These are phyloP conservation scores for Naso thynnoides DNA, from an alignment of 2,797 vertebrate species.

Conservation along the genomic window DNA sequence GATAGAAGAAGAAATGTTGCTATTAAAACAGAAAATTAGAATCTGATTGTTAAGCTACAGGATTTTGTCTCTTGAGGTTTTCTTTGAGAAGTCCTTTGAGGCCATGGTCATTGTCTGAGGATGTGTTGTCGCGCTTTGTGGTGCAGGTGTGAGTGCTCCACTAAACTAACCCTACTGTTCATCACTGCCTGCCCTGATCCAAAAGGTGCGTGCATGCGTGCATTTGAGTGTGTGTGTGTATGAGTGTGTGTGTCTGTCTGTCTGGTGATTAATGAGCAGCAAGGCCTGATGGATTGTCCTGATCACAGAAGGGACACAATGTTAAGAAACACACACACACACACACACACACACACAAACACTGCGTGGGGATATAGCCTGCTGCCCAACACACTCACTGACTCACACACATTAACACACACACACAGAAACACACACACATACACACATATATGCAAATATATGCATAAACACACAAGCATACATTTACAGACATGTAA, in stretches of 20 bases:
- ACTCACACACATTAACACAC: conserved; percentile 28
- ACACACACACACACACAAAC: conserved; percentile 87
- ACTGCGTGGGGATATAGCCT: conserved; percentile 77
- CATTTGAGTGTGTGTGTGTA: conserved; percentile 45
- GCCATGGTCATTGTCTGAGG: conserved; percentile 9
- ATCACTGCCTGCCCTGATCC: conserved; percentile 80
- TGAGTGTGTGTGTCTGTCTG: conserved; percentile 44
- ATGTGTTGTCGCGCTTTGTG: conserved; percentile 44
- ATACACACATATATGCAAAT: conserved; percentile 20
- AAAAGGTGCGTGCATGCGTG: conserved; percentile 56
- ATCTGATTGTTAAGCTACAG: not conserved
- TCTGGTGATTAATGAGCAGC: conserved; percentile 84
- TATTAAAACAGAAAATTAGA: not conserved
- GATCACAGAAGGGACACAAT: conserved; percentile 89
- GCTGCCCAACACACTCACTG: conserved; percentile 31
- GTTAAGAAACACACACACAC: conserved; percentile 88
- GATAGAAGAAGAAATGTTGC: conserved; percentile 4
- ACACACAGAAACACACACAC: not conserved
- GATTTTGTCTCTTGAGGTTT: conserved; percentile 4
- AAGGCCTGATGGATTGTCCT: conserved; percentile 90
- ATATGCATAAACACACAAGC: conserved; percentile 10
- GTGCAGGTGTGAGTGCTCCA: conserved; percentile 77
- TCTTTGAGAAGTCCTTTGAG: conserved; percentile 32
- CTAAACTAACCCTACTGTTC: conserved; percentile 79
- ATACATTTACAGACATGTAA: conserved; percentile 12